Percentiles rank a stretch among this genome's conserved stretches.
Evolutionary conservation across 2,113 vertebrate species (phyloP).

Genomic region (Alaudala cheleensis): DNA sequence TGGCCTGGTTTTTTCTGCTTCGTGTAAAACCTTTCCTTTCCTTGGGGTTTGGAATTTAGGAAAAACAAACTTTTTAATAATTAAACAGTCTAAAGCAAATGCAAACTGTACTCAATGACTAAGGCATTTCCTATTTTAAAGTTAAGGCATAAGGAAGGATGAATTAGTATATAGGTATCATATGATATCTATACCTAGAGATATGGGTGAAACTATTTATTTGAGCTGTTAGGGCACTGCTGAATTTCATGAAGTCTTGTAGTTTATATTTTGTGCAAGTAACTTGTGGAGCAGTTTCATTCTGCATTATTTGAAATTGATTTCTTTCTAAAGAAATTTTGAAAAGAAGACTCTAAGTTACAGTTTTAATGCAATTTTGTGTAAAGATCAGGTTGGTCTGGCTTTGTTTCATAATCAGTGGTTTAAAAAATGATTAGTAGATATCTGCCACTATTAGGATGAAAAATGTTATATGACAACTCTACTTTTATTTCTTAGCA

Average conservation of each 20-base stretch:
- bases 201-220: neutral
- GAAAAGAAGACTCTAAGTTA: neutral
- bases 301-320: neutral
- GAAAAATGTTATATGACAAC: neutral
- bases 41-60: neutral
- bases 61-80: neutral
- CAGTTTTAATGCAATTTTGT: neutral
- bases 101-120: rapidly evolving
- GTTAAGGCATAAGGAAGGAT: neutral
- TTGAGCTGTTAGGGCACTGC: neutral
- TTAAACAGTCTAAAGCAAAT: neutral
- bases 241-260: neutral
- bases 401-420: neutral
- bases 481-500: neutral
- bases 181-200: neutral
- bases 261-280: neutral
- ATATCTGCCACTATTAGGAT: neutral
- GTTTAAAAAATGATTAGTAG: neutral
- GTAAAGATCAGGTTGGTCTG: neutral
- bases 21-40: neutral
- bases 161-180: too few relatives aligned
- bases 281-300: neutral
- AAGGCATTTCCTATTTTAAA: neutral
- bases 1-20: neutral
- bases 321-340: neutral